These are phyloP conservation scores for Siniperca knerii DNA, from an alignment of 2,113 vertebrate species.

Conservation along the genomic window DNA sequence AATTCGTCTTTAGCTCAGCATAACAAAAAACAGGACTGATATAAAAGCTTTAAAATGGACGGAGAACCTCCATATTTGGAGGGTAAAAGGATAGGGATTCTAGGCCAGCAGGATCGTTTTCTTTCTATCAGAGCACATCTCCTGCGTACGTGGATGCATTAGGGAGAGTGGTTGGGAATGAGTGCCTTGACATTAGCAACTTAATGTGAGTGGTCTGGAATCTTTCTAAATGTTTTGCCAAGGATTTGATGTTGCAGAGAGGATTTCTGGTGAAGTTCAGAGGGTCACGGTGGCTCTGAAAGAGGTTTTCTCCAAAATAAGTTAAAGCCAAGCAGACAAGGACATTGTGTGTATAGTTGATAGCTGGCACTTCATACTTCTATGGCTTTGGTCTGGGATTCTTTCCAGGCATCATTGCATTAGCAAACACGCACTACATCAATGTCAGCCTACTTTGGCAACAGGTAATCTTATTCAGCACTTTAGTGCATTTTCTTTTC, in stretches of 20 bases:
- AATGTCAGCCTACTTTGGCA: conserved; percentile 28
- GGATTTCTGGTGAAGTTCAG: conserved; percentile 37
- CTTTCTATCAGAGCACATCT: conserved; percentile 38
- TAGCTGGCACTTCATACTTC: conserved; percentile 23
- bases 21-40: conserved; percentile 10
- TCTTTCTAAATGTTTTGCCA: conserved; percentile 51
- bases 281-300: conserved; percentile 41
- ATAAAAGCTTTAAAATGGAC: conserved; percentile 23
- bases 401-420: conserved; percentile 35
- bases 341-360: not conserved
- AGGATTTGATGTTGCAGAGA: conserved; percentile 26
- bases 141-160: conserved; percentile 46
- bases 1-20: not conserved
- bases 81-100: conserved; percentile 31
- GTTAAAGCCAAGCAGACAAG: conserved; percentile 25
- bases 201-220: conserved; percentile 65
- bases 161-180: conserved; percentile 53
- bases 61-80: conserved; percentile 22
- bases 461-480: conserved; percentile 51
- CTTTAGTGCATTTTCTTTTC: conserved; percentile 35
- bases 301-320: conserved; percentile 32
- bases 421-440: conserved; percentile 33
- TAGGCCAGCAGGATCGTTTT: conserved; percentile 1
- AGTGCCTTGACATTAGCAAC: conserved; percentile 61
- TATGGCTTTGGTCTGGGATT: conserved; percentile 17